Conservation (phyloP, 2,888 invertebrate genomes). For the Oxytorus armatus region DNA sequence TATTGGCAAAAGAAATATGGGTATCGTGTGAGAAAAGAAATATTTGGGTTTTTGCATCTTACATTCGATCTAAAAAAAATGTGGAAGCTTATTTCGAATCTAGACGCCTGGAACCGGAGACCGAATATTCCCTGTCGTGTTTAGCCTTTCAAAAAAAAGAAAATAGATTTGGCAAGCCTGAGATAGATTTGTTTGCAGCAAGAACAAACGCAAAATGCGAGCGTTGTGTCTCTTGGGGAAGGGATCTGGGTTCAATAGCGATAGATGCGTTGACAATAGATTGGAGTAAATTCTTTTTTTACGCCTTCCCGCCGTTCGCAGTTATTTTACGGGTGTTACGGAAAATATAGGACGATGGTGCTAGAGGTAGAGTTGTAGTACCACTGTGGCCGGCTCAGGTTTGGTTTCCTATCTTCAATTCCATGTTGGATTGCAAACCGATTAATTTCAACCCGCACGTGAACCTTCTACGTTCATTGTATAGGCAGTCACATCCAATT, state of each 20-base stretch:
- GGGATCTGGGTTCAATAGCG: conserved; percentile 31
- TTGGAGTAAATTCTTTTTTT: conserved; percentile 66
- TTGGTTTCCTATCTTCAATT: conserved; percentile 4
- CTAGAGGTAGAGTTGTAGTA: conserved; percentile 23
- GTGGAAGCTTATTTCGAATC: not conserved
- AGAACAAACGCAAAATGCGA: conserved; percentile 65
- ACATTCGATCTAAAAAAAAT: too few species aligned
- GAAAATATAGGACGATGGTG: conserved; percentile 64
- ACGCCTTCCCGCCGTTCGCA: not conserved
- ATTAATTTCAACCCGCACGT: not conserved
- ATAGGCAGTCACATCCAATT: not conserved
- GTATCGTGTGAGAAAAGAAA: too few species aligned
- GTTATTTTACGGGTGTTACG: conserved; percentile 56
- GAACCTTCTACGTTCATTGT: not conserved
- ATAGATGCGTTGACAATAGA: conserved; percentile 60
- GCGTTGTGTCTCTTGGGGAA: conserved; percentile 44
- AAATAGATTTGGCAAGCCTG: conserved; percentile 17
- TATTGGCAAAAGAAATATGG: not conserved
- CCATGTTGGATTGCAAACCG: too few species aligned
- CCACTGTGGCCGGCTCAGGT: conserved; percentile 52
- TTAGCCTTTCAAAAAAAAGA: not conserved
- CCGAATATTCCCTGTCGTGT: not conserved
- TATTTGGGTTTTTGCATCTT: too few species aligned
- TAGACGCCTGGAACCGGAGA: not conserved
- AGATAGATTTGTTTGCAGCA: conserved; percentile 64